Conservation (phyloP, 2,113 vertebrate species). For the Sciurus niger region DNA sequence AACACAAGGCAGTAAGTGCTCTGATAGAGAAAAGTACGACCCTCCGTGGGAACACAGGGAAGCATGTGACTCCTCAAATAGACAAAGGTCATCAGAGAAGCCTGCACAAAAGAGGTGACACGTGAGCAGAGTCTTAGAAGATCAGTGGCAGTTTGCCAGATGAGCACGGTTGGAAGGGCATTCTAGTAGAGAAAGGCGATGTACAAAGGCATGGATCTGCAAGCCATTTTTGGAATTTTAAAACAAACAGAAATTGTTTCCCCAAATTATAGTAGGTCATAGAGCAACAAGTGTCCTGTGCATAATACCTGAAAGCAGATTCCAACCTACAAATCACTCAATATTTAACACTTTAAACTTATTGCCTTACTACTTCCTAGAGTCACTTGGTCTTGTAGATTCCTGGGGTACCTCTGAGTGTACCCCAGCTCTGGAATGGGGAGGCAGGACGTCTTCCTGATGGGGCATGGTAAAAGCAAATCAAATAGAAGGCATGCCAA, state of each 20-base stretch:
- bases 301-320: not conserved
- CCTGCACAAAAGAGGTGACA: not conserved
- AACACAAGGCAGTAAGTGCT: not conserved
- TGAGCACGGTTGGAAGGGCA: not conserved
- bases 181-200: not conserved
- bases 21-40: not conserved
- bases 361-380: not conserved
- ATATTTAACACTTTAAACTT: not conserved
- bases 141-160: not conserved
- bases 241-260: not conserved
- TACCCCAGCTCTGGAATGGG: not conserved
- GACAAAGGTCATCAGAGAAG: not conserved
- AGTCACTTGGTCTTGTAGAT: not conserved
- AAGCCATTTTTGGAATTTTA: not conserved
- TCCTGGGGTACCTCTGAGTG: not conserved
- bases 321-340: not conserved
- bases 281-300: not conserved
- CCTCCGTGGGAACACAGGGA: not conserved
- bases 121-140: not conserved
- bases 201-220: not conserved
- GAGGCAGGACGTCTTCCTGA: not conserved
- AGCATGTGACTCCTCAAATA: not conserved
- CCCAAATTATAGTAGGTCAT: not conserved
- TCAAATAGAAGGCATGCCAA: not conserved
- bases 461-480: not conserved